phyloP scores from a whole-genome alignment of 2,797 vertebrate genomes.

The Ctenopoma kingsleyae region DNA sequence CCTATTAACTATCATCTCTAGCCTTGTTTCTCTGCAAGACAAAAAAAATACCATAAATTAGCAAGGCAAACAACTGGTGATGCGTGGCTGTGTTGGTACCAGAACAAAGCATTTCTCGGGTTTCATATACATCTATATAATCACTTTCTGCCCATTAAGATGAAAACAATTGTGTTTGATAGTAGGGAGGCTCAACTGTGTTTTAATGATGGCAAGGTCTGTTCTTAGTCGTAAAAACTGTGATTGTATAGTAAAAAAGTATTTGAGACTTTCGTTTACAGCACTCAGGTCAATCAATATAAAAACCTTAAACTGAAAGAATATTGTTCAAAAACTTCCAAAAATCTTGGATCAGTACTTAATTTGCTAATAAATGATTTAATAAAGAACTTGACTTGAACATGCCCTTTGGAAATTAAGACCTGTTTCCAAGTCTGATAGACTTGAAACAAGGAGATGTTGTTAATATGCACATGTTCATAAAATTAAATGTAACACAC shows the following conservation, averaged over 20 bases:
- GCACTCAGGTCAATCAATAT: not conserved
- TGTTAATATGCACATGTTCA: not conserved
- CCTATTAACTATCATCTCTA: not conserved
- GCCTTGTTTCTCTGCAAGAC: too few relatives aligned
- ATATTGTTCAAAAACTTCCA: not conserved
- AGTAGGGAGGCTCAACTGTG: too few relatives aligned
- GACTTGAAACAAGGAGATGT: not conserved
- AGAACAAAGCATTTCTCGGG: not conserved
- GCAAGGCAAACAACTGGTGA: not conserved
- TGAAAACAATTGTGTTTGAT: not conserved
- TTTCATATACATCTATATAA: not conserved
- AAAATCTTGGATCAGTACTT: not conserved
- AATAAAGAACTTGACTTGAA: not conserved
- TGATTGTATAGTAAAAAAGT: not conserved
- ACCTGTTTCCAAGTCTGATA: not conserved
- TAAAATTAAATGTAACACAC: not conserved
- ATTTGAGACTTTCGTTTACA: not conserved
- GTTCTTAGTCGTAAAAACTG: not conserved
- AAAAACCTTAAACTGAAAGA: not conserved
- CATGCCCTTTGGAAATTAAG: not conserved
- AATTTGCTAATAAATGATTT: not conserved
- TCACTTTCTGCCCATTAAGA: not conserved
- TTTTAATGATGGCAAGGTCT: not conserved
- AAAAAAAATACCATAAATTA: not conserved
- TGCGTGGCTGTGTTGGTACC: not conserved